Base-by-base conservation (phyloP, 1,140 invertebrate species). In the Drosophila setifemur region DNA sequence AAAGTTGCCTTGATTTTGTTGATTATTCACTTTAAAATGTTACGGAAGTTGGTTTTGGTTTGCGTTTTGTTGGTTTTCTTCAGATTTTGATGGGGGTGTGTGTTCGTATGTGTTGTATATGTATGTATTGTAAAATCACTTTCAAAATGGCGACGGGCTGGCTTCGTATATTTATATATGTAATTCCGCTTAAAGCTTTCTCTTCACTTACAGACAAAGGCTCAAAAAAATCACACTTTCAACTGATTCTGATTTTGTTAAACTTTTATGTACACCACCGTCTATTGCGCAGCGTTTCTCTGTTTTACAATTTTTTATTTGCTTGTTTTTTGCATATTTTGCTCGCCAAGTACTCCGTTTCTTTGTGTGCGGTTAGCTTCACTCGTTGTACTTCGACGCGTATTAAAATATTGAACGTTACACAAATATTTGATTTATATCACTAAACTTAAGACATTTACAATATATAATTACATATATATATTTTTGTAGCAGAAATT, bases 301-400 rank as follows among this genome's bases (percentile, higher is more conserved):
- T 63, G 37, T 16, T 58, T 68, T 73, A 28, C 16, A 52, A 45
- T 58, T 55, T 61, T 69, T 69, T 48, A 47, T 33, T 23, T n/a
- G n/a, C 23, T 63, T 50, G 50, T 61, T 81, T 33, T 48, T 47
- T 47, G 33, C 33, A 7, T 37, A 18, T 48, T 35, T 47, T 43
- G 57, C 60, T 79, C 12, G 81, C 61, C 77, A 86, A 85, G 74
- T 86, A 86, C 74, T 74, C 64, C 69, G 43, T 60, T 69, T 61
- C 47, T 31, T 52, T 76, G 52, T 76, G 73, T 87, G 70, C 73
- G 71, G 42, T 63, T 77, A 70, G 72, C 72, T 73, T 83, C 63
- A 86, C 86, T 89, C 87, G 87, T 89, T 89, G 87, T 89, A 89
- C 77, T 89, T 68, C 82, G 73, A 75, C 81, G 81, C 72, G 79